phyloP scores from a whole-genome alignment of 2,113 vertebrate genomes.

The Tupaia tana region DNA sequence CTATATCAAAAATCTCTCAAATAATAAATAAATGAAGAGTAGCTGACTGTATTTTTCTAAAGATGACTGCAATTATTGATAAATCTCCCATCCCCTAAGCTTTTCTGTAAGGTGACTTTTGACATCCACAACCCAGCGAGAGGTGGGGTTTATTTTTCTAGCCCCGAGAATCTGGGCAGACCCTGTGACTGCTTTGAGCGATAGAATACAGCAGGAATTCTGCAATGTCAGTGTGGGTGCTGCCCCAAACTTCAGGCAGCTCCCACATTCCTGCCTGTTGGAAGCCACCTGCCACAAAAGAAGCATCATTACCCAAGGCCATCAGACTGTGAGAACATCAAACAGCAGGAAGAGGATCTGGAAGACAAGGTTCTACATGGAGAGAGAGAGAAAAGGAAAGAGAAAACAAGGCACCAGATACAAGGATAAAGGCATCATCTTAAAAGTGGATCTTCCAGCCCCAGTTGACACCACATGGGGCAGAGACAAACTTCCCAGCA shows the following conservation, averaged over 20 bases:
- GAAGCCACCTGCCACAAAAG: neutral
- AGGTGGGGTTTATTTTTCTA: neutral
- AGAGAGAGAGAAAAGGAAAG: neutral
- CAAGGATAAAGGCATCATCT: neutral
- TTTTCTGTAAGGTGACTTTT: neutral
- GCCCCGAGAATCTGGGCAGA: accelerated
- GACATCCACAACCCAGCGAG: too few species aligned
- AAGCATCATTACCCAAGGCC: neutral
- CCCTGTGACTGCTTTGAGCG: neutral
- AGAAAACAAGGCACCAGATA: neutral
- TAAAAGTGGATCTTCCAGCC: neutral
- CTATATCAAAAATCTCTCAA: too few species aligned
- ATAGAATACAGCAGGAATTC: neutral
- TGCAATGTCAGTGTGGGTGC: accelerated
- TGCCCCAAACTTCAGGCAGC: neutral
- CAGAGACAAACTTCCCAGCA: neutral
- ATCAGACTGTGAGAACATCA: neutral
- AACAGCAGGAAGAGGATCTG: neutral
- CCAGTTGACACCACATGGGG: accelerated
- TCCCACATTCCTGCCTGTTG: neutral
- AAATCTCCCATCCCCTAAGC: accelerated
- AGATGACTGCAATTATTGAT: neutral
- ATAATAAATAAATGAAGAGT: too few species aligned
- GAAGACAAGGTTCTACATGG: neutral
- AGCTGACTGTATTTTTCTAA: neutral